Evolutionary conservation across 2,888 invertebrate species (phyloP).

Genomic region (Brachyptera putata): DNA sequence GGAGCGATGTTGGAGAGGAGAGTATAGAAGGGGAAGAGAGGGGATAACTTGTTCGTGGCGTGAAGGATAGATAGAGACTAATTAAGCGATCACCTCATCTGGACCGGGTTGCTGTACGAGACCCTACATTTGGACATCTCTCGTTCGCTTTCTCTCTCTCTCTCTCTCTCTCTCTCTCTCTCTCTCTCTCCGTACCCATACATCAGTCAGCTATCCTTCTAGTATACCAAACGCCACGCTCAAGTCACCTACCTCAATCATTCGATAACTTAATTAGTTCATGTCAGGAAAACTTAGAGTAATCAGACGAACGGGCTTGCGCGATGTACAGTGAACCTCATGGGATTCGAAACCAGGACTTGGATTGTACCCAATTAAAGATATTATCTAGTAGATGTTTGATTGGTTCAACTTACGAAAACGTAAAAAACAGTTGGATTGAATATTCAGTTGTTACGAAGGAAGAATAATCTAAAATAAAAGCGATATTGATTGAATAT

Average conservation of each 20-base stretch:
- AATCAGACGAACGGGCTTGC: too few species aligned
- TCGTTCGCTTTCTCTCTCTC: too few species aligned
- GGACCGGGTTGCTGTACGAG: not conserved
- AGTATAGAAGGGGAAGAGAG: not conserved
- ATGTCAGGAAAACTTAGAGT: conserved; percentile 6
- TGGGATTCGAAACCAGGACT: not conserved
- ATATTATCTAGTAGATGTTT: too few species aligned
- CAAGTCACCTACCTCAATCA: conserved; percentile 1
- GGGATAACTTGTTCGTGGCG: not conserved
- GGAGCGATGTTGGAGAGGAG: not conserved
- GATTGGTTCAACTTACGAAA: too few species aligned
- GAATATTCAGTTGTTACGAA: too few species aligned
- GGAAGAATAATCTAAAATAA: too few species aligned
- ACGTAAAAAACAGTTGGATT: too few species aligned
- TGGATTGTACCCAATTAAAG: not conserved
- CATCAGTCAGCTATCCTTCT: not conserved
- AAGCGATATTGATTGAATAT: too few species aligned
- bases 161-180: not conserved
- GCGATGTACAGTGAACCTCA: not conserved
- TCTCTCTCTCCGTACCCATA: not conserved
- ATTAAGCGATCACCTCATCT: conserved; percentile 30
- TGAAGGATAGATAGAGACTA: conserved; percentile 28
- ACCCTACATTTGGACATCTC: too few species aligned
- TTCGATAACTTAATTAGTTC: conserved; percentile 11
- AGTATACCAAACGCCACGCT: not conserved